Conservation (phyloP, 1,140 invertebrate genomes). For the Lutraria rhynchaena region DNA sequence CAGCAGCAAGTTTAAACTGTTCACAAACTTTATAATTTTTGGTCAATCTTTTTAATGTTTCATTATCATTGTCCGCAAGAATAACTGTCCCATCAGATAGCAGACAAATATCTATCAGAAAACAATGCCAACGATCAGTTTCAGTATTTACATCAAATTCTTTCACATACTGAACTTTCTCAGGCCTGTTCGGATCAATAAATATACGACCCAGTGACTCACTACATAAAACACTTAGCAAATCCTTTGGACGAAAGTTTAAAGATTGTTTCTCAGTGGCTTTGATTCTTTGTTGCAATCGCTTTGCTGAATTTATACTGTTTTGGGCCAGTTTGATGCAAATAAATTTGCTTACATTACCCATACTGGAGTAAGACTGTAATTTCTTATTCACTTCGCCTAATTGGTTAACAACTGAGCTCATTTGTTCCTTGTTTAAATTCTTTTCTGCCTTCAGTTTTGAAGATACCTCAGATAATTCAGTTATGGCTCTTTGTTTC, state of each 20-base stretch:
- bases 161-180: neutral
- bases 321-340: neutral
- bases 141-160: neutral
- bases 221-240: neutral
- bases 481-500: neutral
- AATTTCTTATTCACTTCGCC: neutral
- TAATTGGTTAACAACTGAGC: neutral
- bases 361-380: neutral
- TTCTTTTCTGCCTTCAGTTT: neutral
- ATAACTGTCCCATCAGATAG: neutral
- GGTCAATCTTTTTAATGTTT: neutral
- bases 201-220: neutral
- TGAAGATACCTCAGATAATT: neutral
- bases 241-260: neutral
- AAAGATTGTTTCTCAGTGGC: neutral
- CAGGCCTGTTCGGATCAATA: neutral
- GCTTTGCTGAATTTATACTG: neutral
- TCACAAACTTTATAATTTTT: neutral
- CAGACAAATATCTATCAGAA: neutral
- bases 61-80: neutral
- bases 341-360: neutral
- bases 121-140: neutral
- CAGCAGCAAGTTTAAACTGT: neutral
- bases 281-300: neutral
- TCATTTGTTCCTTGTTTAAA: neutral